Percentiles rank a stretch among this genome's conserved stretches.
Conservation (phyloP, 2,888 invertebrate species). For the Euphydryas editha region DNA sequence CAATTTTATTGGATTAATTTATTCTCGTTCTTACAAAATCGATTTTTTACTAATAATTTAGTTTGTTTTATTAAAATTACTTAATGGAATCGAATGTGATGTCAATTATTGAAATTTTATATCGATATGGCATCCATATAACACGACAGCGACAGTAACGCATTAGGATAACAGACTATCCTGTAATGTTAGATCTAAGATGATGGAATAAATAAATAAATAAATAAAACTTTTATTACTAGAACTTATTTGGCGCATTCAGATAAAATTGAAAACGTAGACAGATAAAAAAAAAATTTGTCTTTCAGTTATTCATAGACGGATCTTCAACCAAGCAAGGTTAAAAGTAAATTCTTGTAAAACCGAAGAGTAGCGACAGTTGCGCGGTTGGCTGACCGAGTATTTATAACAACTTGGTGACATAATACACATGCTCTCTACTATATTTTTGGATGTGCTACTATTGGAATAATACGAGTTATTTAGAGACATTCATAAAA, state of each 20-base stretch:
- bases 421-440: constrained; percentile 55
- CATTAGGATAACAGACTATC: no score
- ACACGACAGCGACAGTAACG: no score
- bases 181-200: no score
- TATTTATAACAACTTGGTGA: constrained; percentile 71
- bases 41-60: no score
- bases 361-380: constrained; percentile 63
- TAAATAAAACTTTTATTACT: no score
- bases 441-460: constrained; percentile 60
- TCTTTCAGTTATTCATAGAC: constrained; percentile 43
- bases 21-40: no score
- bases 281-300: not conserved
- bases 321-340: constrained; percentile 69
- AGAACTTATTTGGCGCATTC: not conserved
- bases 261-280: not conserved
- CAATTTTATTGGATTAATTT: no score
- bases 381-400: constrained; percentile 62
- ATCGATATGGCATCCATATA: no score
- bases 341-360: constrained; percentile 66
- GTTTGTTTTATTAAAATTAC: no score
- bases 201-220: no score
- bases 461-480: constrained; percentile 17
- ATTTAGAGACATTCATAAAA: not conserved
- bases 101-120: no score
- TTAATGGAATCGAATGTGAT: no score